Conservation (phyloP, 2,797 vertebrate species). For the Clarias laeviceps region DNA sequence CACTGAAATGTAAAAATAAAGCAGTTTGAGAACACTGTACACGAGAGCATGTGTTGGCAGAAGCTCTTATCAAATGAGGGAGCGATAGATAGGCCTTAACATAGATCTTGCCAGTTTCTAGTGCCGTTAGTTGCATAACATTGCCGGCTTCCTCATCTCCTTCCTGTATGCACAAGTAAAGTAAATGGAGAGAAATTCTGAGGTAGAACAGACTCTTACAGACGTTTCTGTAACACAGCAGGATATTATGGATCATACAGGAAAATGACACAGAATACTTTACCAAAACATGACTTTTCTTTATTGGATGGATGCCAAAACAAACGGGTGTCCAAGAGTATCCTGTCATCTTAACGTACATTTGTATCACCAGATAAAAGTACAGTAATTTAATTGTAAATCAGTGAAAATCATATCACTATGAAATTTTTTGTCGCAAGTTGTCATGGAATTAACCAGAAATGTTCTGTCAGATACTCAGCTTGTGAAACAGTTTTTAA, state of each 20-base stretch:
- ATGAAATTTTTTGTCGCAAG: not conserved
- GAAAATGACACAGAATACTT: not conserved
- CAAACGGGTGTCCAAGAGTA: not conserved
- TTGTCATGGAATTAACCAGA: not conserved
- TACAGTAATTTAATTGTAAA: not conserved
- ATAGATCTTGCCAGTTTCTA: conserved; percentile 43
- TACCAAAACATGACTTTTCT: not conserved
- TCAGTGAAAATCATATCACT: not conserved
- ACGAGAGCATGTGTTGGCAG: conserved; percentile 13
- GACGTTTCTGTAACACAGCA: not conserved
- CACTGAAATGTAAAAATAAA: conserved; percentile 3
- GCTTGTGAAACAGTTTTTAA: not conserved
- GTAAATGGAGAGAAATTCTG: not conserved
- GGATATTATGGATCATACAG: not conserved
- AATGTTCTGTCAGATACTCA: not conserved
- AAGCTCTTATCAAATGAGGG: conserved; percentile 27
- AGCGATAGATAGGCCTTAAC: conserved; percentile 25
- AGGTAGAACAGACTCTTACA: not conserved
- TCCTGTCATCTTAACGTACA: not conserved
- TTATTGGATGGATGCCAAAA: not conserved
- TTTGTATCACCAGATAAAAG: not conserved
- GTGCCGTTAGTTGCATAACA: conserved; percentile 55
- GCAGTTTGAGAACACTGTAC: conserved; percentile 1
- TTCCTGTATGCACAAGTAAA: not conserved
- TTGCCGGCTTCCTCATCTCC: conserved; percentile 18